Conservation (phyloP, 2,113 vertebrate species). For the Castor canadensis region DNA sequence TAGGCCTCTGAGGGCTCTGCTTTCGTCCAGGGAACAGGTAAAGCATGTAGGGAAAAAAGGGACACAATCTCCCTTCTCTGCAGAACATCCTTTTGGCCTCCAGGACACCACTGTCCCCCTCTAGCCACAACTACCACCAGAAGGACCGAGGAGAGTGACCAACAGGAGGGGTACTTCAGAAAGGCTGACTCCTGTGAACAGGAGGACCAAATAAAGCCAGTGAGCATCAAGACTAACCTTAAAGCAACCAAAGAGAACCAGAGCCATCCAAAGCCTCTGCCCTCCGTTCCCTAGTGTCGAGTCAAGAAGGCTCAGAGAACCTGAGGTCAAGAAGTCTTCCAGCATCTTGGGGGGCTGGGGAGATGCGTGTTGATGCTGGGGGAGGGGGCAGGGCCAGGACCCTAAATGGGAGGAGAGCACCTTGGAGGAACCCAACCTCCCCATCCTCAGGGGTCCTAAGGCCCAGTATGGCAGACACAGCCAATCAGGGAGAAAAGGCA, state of each 20-base stretch:
- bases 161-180: not conserved
- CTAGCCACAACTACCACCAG: not conserved
- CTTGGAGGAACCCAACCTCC: not conserved
- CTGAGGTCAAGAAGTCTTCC: not conserved
- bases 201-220: not conserved
- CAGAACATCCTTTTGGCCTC: not conserved
- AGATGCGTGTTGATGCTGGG: not conserved
- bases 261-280: not conserved
- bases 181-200: not conserved
- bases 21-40: not conserved
- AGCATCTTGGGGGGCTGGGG: not conserved
- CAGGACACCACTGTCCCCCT: not conserved
- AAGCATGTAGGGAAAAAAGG: not conserved
- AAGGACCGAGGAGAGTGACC: not conserved
- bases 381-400: not conserved
- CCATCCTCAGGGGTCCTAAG: not conserved
- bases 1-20: not conserved
- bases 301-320: not conserved
- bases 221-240: not conserved
- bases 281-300: not conserved
- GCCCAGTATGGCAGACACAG: not conserved
- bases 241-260: not conserved
- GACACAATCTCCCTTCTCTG: not conserved
- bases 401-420: not conserved
- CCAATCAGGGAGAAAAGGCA: not conserved